Conservation (phyloP, 2,797 vertebrate species). For the Malurus leucopterus region DNA sequence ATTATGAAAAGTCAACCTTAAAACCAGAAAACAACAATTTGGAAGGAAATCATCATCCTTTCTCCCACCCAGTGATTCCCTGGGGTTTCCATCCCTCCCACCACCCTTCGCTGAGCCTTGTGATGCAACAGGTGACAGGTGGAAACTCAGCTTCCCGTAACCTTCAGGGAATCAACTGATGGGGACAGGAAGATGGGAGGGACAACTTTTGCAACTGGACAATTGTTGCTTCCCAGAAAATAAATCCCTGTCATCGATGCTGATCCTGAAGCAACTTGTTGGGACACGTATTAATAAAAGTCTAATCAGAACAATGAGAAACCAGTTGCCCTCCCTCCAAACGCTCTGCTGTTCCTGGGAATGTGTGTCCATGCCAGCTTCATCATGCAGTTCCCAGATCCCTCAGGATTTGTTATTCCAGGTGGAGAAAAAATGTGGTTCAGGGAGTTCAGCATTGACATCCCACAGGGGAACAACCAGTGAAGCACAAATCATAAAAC, state of each 20-base stretch:
- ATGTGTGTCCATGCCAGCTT: fast-evolving
- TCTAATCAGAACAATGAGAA: no score
- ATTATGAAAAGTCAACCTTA: fast-evolving
- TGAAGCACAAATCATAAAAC: fast-evolving
- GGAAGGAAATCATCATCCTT: not conserved
- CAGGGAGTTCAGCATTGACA: fast-evolving
- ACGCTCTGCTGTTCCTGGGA: not conserved
- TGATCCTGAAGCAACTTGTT: not conserved
- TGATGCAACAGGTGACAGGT: fast-evolving
- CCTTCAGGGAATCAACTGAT: not conserved
- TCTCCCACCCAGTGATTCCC: fast-evolving
- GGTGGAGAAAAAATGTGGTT: fast-evolving
- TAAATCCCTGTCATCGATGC: not conserved
- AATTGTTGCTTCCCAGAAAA: not conserved
- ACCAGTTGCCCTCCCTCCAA: no score
- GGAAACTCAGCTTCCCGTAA: not conserved
- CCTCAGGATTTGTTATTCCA: fast-evolving
- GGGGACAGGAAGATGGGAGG: not conserved
- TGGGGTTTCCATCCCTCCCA: not conserved
- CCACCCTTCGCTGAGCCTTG: not conserved
- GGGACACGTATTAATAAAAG: fast-evolving
- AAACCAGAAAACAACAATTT: not conserved
- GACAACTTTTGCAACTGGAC: not conserved
- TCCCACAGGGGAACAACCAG: fast-evolving
- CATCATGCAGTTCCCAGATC: fast-evolving